Evolutionary conservation across 2,113 vertebrate species (phyloP).

Genomic region (Esox niger): DNA sequence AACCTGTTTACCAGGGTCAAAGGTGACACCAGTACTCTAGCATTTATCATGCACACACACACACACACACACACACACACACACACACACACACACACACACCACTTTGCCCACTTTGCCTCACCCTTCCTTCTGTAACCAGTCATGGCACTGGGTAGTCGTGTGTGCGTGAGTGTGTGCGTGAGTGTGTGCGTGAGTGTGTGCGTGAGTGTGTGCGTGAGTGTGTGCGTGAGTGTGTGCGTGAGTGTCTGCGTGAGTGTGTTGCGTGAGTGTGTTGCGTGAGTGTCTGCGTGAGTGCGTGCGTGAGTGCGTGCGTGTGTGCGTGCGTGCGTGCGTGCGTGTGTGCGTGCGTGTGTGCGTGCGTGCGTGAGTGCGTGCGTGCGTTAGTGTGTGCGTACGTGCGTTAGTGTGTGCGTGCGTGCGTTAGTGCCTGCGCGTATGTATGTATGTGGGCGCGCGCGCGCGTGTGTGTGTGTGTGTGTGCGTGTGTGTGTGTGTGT

Average conservation of each 20-base stretch:
- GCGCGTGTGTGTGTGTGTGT: conserved; percentile 4
- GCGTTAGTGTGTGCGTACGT: conserved; percentile 5
- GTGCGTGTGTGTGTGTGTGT: conserved; percentile 18
- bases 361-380: too few relatives aligned
- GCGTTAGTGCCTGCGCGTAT: conserved; percentile 7
- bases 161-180: conserved; percentile 6
- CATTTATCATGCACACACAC: conserved; percentile 21
- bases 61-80: conserved; percentile 17
- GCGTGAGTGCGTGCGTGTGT: conserved; percentile 5
- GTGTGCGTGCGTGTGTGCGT: conserved; percentile 7
- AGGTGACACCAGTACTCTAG: too few relatives aligned
- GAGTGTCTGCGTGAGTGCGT: conserved; percentile 1
- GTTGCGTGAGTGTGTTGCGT: conserved; percentile 8
- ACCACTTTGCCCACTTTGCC: too few relatives aligned
- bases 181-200: conserved; percentile 11
- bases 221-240: conserved; percentile 6
- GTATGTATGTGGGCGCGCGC: conserved; percentile 8
- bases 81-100: conserved; percentile 19
- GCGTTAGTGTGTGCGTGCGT: conserved; percentile 5
- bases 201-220: conserved; percentile 5
- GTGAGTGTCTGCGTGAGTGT: conserved; percentile 4
- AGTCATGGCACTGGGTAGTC: too few relatives aligned
- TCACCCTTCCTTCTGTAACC: too few relatives aligned
- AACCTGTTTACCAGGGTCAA: too few relatives aligned
- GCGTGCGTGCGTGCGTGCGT: conserved; percentile 5